A percentile compares a stretch with the other conserved stretches of the same genome.
phyloP scores from a whole-genome alignment of 2,797 vertebrate genomes.

The Nannoperca australis region DNA sequence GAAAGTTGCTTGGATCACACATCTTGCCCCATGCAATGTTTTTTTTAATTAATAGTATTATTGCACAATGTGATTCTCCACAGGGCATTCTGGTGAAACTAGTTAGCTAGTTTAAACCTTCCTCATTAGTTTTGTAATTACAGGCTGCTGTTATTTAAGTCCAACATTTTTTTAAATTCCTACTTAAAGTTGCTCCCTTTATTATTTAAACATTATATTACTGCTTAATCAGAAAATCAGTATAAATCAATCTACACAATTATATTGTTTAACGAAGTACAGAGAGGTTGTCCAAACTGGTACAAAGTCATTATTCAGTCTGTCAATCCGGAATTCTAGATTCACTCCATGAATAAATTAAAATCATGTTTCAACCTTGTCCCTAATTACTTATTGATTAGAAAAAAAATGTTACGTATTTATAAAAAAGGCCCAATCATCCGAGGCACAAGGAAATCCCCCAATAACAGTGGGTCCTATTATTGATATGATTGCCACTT shows the following conservation, averaged over 20 bases:
- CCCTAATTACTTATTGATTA: conserved; percentile 36
- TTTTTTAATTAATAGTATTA: background rate
- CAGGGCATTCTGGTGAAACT: background rate
- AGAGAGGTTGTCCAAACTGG: conserved; percentile 1
- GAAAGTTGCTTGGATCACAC: background rate
- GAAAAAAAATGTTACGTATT: background rate
- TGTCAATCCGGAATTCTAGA: background rate
- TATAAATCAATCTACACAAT: background rate
- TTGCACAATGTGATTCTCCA: background rate
- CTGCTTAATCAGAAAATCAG: background rate
- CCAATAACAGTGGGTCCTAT: conserved; percentile 1
- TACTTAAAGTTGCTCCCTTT: background rate
- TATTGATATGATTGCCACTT: conserved; percentile 11
- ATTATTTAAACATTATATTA: background rate
- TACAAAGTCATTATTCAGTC: conserved; percentile 19
- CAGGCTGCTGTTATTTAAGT: conserved; percentile 2
- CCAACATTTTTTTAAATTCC: background rate
- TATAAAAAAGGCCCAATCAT: background rate
- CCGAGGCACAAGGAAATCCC: background rate
- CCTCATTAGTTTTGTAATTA: background rate
- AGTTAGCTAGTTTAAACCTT: background rate
- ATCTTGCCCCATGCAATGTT: background rate
- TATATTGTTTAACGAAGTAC: background rate
- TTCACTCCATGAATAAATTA: conserved; percentile 25
- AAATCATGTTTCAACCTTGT: conserved; percentile 35